Conservation (phyloP, 2,888 invertebrate species). For the Hirtodrosophila histrioides region DNA sequence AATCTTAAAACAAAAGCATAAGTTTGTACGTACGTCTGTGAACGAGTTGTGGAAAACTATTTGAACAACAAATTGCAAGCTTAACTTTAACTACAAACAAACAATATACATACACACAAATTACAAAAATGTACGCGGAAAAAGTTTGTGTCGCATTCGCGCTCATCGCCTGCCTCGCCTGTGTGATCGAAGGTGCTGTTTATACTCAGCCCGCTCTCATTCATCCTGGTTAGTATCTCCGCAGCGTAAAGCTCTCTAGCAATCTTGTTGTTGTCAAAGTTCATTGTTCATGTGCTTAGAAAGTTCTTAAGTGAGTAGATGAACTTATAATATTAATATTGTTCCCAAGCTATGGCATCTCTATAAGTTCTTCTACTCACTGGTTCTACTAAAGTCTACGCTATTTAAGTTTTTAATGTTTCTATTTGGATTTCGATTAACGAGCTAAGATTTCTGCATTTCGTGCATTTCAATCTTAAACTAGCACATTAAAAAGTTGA, state of each 20-base stretch:
- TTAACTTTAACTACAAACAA: conserved; percentile 6
- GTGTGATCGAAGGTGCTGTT: conserved; percentile 76
- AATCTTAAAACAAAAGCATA: conserved; percentile 9
- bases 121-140: conserved; percentile 71
- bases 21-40: conserved; percentile 24
- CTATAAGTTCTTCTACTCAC: no score
- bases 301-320: no score
- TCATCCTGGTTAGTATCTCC: conserved; percentile 81
- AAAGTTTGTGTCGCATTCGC: conserved; percentile 72
- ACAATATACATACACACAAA: conserved; percentile 3
- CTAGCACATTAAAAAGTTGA: no score
- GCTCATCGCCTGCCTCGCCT: conserved; percentile 62
- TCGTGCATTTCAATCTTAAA: no score
- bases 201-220: conserved; percentile 79
- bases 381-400: no score
- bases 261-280: not conserved
- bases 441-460: no score
- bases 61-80: conserved; percentile 13
- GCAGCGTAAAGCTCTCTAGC: not conserved
- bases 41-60: conserved; percentile 11
- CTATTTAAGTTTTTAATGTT: no score
- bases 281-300: no score
- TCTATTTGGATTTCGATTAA: no score
- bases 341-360: no score
- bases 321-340: no score